phyloP scores from a whole-genome alignment of 2,797 vertebrate genomes.

The Chaunax sp. region DNA sequence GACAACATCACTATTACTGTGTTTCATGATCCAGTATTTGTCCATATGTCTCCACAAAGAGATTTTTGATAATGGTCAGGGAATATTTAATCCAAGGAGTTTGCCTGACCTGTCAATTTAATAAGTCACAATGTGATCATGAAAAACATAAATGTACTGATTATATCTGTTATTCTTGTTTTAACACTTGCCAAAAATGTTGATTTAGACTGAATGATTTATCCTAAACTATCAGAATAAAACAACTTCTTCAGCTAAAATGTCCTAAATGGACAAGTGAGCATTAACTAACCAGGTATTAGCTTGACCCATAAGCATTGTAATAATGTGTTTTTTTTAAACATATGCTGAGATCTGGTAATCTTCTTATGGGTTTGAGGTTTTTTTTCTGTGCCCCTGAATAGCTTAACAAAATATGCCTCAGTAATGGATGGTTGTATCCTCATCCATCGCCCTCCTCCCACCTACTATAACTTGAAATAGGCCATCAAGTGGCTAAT shows the following conservation, averaged over 20 bases:
- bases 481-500: conserved; percentile 78
- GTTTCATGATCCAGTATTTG: conserved; percentile 83
- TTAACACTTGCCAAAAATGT: conserved; percentile 4
- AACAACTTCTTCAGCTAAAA: not conserved
- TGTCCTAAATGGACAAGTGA: conserved; percentile 56
- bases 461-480: conserved; percentile 71
- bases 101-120: conserved; percentile 31
- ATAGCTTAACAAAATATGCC: conserved; percentile 80
- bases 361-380: conserved; percentile 81
- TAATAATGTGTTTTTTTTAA: conserved; percentile 78
- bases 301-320: conserved; percentile 72
- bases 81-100: conserved; percentile 69
- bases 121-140: not conserved
- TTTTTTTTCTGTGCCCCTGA: conserved; percentile 63
- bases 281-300: conserved; percentile 82
- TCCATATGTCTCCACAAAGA: conserved; percentile 84
- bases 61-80: conserved; percentile 85
- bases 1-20: conserved; percentile 75
- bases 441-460: conserved; percentile 70
- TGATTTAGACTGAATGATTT: not conserved
- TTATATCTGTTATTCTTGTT: not conserved
- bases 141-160: not conserved
- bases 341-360: conserved; percentile 83
- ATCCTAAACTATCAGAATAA: not conserved
- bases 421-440: conserved; percentile 74